phyloP scores from a whole-genome alignment of 2,113 vertebrate species.

The Lagopus muta region DNA sequence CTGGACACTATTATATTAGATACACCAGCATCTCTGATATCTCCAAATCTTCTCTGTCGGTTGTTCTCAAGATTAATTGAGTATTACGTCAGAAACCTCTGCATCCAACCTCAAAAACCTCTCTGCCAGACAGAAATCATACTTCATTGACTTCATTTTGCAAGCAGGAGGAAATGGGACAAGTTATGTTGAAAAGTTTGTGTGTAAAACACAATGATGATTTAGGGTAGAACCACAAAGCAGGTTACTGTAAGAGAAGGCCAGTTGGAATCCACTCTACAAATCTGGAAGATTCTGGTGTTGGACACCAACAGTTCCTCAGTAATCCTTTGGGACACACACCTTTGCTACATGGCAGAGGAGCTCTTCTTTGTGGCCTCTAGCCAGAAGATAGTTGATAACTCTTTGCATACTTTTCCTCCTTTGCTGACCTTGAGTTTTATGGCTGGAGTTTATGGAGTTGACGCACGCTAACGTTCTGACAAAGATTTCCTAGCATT shows the following conservation, averaged over 20 bases:
- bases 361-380: neutral
- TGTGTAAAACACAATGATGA: neutral
- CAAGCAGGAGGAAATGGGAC: neutral
- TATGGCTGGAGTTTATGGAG: neutral
- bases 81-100: neutral
- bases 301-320: neutral
- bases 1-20: too few species aligned
- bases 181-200: neutral
- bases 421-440: neutral
- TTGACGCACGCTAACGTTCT: neutral
- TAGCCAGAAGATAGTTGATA: neutral
- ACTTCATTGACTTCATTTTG: neutral
- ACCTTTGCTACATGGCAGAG: neutral
- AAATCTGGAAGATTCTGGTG: neutral
- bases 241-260: neutral
- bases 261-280: neutral
- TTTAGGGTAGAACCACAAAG: neutral
- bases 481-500: neutral
- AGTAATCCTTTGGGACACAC: neutral
- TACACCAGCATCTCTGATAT: neutral
- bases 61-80: neutral
- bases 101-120: neutral
- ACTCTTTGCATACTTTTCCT: neutral
- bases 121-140: neutral
- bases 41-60: neutral